These are phyloP conservation scores for Euborellia annulipes DNA, from an alignment of 1,140 invertebrate species.

Conservation along the genomic window DNA sequence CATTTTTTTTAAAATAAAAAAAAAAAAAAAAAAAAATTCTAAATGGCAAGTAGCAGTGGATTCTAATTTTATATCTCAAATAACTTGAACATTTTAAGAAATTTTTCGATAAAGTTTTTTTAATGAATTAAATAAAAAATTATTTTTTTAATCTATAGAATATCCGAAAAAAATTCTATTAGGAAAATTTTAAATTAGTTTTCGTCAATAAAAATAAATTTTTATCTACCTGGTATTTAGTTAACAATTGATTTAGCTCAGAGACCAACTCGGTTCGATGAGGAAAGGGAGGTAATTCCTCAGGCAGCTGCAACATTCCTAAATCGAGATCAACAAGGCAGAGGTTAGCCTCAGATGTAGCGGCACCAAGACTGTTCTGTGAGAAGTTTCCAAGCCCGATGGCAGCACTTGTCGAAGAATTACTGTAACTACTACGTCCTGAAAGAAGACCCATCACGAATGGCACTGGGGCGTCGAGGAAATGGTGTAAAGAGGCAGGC, in stretches of 20 bases:
- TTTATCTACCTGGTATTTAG: constrained; percentile 44
- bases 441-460: constrained; percentile 85
- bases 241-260: constrained; percentile 67
- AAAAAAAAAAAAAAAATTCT: no score
- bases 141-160: no score
- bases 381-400: constrained; percentile 5
- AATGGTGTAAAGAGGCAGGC: constrained; percentile 86
- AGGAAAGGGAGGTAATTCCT: constrained; percentile 88
- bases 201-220: background rate
- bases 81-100: no score
- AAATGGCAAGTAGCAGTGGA: no score
- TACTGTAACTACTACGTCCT: no score
- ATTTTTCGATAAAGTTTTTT: no score
- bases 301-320: constrained; percentile 78
- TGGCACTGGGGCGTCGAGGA: constrained; percentile 96
- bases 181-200: no score
- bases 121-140: no score
- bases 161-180: no score
- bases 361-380: constrained; percentile 33
- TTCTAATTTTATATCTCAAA: no score
- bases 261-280: constrained; percentile 70
- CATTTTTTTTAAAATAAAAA: no score
- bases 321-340: constrained; percentile 95
- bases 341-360: constrained; percentile 55
- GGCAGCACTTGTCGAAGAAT: no score